A percentile compares a stretch with the other conserved stretches of the same genome.
These are phyloP conservation scores for Oxygymnocypris stewartii DNA, from an alignment of 2,113 vertebrate genomes.

Conservation along the genomic window DNA sequence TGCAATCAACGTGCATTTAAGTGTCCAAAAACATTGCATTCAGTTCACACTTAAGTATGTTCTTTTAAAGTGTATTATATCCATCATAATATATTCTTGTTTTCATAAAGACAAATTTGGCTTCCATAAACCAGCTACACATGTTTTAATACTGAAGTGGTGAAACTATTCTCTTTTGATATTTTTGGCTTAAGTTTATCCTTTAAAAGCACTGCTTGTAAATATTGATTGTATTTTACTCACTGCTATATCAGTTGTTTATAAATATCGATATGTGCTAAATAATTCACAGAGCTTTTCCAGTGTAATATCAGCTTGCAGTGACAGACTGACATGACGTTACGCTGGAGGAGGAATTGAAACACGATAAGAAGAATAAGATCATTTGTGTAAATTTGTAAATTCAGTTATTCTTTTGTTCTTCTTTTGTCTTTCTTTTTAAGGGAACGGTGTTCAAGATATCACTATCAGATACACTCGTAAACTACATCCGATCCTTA, in stretches of 20 bases:
- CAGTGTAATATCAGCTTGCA: background rate
- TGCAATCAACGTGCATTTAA: no score
- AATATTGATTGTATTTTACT: conserved; percentile 17
- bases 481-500: background rate
- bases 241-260: background rate
- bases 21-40: no score
- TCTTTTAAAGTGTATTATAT: background rate
- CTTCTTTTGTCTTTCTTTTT: background rate
- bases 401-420: background rate
- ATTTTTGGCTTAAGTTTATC: background rate
- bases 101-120: background rate
- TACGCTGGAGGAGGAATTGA: background rate
- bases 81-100: background rate
- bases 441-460: background rate
- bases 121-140: background rate
- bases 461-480: background rate
- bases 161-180: background rate
- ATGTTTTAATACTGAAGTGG: background rate
- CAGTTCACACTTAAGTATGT: no score
- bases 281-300: conserved; percentile 11
- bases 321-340: background rate
- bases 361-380: background rate
- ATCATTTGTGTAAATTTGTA: background rate
- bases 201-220: background rate
- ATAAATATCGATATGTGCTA: conserved; percentile 2